Evolutionary conservation across 2,797 vertebrate genomes (phyloP), one percentile per base, ranked within the genome.

Genomic region (Ataeniobius toweri): DNA sequence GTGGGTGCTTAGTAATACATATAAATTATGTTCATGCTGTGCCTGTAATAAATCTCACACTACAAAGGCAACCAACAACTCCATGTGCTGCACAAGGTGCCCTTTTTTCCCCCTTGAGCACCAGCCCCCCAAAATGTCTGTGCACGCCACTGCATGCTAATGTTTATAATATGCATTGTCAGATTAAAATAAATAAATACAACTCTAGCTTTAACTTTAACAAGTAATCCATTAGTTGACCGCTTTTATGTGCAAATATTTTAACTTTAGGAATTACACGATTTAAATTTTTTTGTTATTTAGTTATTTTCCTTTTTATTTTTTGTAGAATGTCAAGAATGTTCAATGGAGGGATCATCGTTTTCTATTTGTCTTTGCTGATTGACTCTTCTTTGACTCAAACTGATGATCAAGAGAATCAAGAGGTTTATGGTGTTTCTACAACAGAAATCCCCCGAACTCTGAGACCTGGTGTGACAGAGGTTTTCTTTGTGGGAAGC

Each of bases 401-500:
- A 55, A 5, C 0, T 53, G 1, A 9, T 26, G 0, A 67, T 85
- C 20, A 87, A 75, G 82, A 88, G 10, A 75, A 94, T 55, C 84
- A 91, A 67, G 72, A 78, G 0, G 73, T 96, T 59, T 96, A 92
- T 59, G 70, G 80, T 51, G 36, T 74, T 16, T 20, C 74, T 0
- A 2, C 85, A 0, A 94, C 76, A 69, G 92, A 94, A 78, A 92
- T 97, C 22, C 96, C 95, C 28, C 82, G 76, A 20, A 12, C 1
- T 7, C 50, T 94, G 22, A 89, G 65, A 56, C 9, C 88, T 69
- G 90, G 71, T 26, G 80, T 92, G 59, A 94, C 84, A 6, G 92
- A 96, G 48, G 87, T 97, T 44, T 93, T 89, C 53, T 96, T 97
- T 80, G 10, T 96, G 46, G 5, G 76, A 0, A 95, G 96, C 68